These are phyloP conservation scores for Cheilosia soror DNA, from an alignment of 2,888 invertebrate species.

Conservation along the genomic window DNA sequence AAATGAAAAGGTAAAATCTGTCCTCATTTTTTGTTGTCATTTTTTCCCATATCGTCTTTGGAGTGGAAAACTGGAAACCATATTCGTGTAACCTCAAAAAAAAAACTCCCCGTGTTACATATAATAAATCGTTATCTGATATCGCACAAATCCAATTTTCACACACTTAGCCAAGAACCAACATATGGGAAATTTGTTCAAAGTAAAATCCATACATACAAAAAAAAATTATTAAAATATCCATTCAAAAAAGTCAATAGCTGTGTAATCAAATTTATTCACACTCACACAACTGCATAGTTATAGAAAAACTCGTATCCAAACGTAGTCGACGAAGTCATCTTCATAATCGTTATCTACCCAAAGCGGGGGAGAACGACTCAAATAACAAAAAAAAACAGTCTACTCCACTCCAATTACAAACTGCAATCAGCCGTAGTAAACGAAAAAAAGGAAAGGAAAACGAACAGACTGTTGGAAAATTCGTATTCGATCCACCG, in stretches of 20 bases:
- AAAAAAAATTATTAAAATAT: conserved; percentile 39
- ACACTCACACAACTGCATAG: conserved; percentile 14
- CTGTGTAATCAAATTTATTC: conserved; percentile 42
- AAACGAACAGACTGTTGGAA: conserved; percentile 31
- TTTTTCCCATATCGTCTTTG: not conserved
- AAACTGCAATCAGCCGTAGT: conserved; percentile 66
- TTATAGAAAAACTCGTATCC: not conserved
- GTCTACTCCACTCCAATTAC: conserved; percentile 43
- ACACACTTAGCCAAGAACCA: not conserved
- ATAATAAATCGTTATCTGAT: conserved; percentile 42
- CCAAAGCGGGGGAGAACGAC: conserved; percentile 30
- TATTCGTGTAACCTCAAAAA: conserved; percentile 28
- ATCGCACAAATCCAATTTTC: conserved; percentile 34
- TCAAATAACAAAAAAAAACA: conserved; percentile 5
- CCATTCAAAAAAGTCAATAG: conserved; percentile 20
- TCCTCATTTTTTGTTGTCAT: conserved; percentile 7
- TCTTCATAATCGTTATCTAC: conserved; percentile 20
- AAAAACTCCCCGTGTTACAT: conserved; percentile 18
- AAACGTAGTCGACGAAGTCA: not conserved
- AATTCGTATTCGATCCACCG: not conserved
- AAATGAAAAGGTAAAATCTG: conserved; percentile 49
- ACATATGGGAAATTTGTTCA: not conserved
- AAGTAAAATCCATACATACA: not conserved
- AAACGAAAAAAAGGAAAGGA: conserved; percentile 16
- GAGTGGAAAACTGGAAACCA: conserved; percentile 1